A percentile compares a stretch with the other conserved stretches of the same genome.
These are phyloP conservation scores for Dissostichus mawsoni DNA, from an alignment of 2,113 vertebrate genomes.

Conservation along the genomic window DNA sequence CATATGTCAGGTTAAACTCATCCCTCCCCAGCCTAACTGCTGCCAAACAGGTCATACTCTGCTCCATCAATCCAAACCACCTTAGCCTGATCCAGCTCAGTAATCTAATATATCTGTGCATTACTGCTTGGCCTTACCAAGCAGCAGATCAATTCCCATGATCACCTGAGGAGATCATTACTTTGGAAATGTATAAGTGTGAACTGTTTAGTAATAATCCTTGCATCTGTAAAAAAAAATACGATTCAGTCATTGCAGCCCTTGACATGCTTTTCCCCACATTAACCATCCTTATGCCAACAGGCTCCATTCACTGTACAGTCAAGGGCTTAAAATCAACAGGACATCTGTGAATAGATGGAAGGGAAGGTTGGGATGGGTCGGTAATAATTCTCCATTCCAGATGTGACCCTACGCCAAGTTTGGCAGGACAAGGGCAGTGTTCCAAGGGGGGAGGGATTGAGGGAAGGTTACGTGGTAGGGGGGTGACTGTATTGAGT, in stretches of 20 bases:
- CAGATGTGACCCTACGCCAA: constrained; percentile 91
- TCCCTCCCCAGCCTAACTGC: neutral
- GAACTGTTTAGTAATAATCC: constrained; percentile 79
- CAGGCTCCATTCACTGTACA: constrained; percentile 77
- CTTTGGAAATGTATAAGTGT: constrained; percentile 53
- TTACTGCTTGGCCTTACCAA: constrained; percentile 25
- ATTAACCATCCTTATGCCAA: constrained; percentile 60
- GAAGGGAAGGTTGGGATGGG: constrained; percentile 63
- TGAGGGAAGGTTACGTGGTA: constrained; percentile 46
- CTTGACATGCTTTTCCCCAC: constrained; percentile 22
- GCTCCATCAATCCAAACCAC: constrained; percentile 27
- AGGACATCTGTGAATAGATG: constrained; percentile 77
- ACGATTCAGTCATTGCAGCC: constrained; percentile 71
- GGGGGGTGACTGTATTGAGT: constrained; percentile 35
- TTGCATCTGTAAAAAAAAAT: constrained; percentile 87
- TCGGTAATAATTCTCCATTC: constrained; percentile 87
- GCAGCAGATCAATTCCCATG: constrained; percentile 36
- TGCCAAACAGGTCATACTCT: constrained; percentile 11
- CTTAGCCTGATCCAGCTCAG: neutral
- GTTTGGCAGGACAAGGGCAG: constrained; percentile 65
- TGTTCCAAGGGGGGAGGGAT: constrained; percentile 45
- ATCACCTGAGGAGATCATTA: constrained; percentile 62
- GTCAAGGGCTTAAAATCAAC: constrained; percentile 76
- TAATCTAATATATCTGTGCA: constrained; percentile 20
- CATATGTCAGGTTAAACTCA: constrained; percentile 34